These are phyloP conservation scores for Idaea straminata DNA, from an alignment of 2,888 invertebrate species.

Conservation along the genomic window DNA sequence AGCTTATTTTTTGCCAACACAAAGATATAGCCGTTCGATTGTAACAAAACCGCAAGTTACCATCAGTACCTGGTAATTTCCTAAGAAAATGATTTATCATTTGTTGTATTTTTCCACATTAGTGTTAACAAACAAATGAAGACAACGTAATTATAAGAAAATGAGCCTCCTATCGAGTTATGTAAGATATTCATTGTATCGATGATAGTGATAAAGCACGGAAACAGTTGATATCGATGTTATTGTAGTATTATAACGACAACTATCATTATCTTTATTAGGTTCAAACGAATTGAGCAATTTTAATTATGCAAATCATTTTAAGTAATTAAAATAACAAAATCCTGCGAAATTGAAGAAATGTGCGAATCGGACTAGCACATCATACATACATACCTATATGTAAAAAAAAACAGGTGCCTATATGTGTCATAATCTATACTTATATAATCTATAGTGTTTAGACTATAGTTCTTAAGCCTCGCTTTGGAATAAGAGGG, in stretches of 20 bases:
- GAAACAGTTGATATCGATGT: background rate
- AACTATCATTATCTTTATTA: background rate
- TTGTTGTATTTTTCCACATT: background rate
- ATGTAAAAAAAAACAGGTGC: no score
- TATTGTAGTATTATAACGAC: background rate
- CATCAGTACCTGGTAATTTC: background rate
- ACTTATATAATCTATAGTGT: no score
- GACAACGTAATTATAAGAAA: background rate
- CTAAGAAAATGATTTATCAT: background rate
- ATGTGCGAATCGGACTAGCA: no score
- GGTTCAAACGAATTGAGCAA: background rate
- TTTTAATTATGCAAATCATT: background rate
- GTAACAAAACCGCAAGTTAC: background rate
- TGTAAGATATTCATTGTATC: background rate
- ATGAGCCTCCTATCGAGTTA: background rate
- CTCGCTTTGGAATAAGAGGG: no score
- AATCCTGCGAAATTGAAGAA: no score
- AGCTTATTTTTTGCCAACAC: background rate
- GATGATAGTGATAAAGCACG: background rate
- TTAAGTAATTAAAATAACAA: background rate
- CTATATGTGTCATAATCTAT: no score
- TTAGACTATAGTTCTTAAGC: no score
- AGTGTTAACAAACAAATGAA: background rate
- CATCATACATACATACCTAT: no score
- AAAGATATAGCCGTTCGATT: background rate